A percentile compares a stretch with the other conserved stretches of the same genome.
These are phyloP conservation scores for Orgyia antiqua DNA, from an alignment of 2,888 invertebrate species.

Conservation along the genomic window DNA sequence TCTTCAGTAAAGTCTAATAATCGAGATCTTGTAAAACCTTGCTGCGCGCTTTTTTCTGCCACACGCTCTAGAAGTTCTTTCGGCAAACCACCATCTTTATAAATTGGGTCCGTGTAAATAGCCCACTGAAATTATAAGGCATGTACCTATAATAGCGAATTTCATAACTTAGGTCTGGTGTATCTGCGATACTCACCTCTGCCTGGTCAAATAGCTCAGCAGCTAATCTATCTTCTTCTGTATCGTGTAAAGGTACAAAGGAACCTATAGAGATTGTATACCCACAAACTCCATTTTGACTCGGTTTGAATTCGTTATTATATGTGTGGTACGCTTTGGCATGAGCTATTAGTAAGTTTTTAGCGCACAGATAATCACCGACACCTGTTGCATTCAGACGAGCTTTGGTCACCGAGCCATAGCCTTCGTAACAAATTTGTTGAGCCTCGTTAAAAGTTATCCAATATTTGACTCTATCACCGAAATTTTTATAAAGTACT, in stretches of 20 bases:
- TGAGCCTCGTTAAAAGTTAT: constrained; percentile 77
- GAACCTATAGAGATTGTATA: constrained; percentile 17
- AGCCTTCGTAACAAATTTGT: constrained; percentile 52
- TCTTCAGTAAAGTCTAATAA: constrained; percentile 56
- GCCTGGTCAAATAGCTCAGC: constrained; percentile 26
- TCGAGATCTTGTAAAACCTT: constrained; percentile 56
- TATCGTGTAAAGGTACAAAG: constrained; percentile 33
- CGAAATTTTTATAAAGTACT: constrained; percentile 54
- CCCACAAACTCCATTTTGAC: constrained; percentile 29
- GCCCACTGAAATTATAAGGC: constrained; percentile 53
- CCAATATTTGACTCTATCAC: constrained; percentile 72
- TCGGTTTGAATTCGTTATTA: constrained; percentile 39
- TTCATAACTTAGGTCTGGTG: too few relatives aligned
- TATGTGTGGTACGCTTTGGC: constrained; percentile 58
- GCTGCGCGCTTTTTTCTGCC: constrained; percentile 51
- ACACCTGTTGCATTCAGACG: constrained; percentile 52
- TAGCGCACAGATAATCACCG: constrained; percentile 69
- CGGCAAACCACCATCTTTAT: constrained; percentile 69
- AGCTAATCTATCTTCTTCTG: constrained; percentile 39
- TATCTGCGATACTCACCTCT: constrained; percentile 27
- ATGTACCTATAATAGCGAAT: too few relatives aligned
- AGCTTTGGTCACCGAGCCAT: constrained; percentile 44
- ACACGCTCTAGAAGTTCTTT: constrained; percentile 55
- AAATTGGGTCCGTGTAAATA: constrained; percentile 65
- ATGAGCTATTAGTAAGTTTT: constrained; percentile 73